Base-by-base conservation (phyloP, 2,888 invertebrate species). In the Megaustenia siamemsis region DNA sequence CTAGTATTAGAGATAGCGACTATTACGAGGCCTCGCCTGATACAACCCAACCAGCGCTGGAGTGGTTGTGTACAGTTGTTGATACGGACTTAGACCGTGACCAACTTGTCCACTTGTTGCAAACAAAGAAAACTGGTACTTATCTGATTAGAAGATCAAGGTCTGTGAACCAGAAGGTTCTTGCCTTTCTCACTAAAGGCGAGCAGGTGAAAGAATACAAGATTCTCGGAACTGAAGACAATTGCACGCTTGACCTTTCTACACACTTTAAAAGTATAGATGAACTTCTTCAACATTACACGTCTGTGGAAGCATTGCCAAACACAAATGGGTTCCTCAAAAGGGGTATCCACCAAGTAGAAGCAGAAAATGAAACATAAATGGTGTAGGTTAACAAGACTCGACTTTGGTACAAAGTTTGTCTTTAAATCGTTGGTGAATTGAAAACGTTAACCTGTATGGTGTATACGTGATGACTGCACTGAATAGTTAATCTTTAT, bases 191-290 rank as follows among this genome's bases (percentile, higher is more conserved):
- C 6, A 15, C 5, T 1, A 1, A 12, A 28, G 21, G 45, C 68
- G 43, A 28, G 1, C 45, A 79, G 15, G 79, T 79, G 32, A 79
- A 43, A 32, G 79, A 79, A 32, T 79, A 45, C 45, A 79, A 79
- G 32, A 66, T 79, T 24, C 21, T 10, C 32, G 79, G 45, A 66
- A 66, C 24, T 18, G 15, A 28, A 1, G 45, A 40, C 28, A 40
- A 66, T 5, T 15, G 6, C 3, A 32, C 79, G n/a, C 3, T 79
- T 18, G 79, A 79, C 45, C 8, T 18, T 4, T 10, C n/a, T 28
- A 43, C 4, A 66, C 15, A 28, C 1, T 79, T 79, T 24, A 32
- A 28, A 15, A n/a, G 24, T 45, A 45, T 45, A 45, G 45, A 79
- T 1, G 66, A 79, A 63, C 66, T 79, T 40, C 66, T 79, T 4